Evolutionary conservation across 2,113 vertebrate species (phyloP), one percentile per base, ranked within the genome.

Genomic region (Pristiophorus japonicus): DNA sequence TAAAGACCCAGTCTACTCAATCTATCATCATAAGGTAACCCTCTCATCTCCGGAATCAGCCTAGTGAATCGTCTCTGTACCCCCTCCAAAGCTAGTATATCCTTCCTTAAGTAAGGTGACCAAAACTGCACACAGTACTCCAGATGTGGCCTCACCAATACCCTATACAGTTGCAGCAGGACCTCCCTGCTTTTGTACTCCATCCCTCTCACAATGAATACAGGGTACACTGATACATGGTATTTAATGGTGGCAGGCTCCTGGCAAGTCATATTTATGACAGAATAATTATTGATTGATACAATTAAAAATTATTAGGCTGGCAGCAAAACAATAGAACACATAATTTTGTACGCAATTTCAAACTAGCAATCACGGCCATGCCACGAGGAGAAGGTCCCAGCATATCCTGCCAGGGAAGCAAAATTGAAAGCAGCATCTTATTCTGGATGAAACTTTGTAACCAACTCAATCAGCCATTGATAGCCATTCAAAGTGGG

Each of bases 241-340:
- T 7, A 93, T 42, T 65, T 65, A 45, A 66, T 88, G 66, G 51
- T 18, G 6, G n/a, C 63, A 66, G 42, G 34, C 38, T 45, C n/a
- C 1, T 66, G 51, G 38, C 85, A 59, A n/a, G 51, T 34, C 87
- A n/a, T 59, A 59, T 14, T 90, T 59, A 16, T 90, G 87, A 55
- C 30, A 90, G 87, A 59, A 18, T 12, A 59, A 81, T 5, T n/a
- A 96, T 70, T 93, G 88, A 95, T 0, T 45, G 84, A 27, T 73
- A 22, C 96, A 96, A 95, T 96, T 16, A 11, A 96, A 67, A 96
- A 63, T 90, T 96, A 65, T 38, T 96, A 95, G 38, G 73, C 81
- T 96, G 96, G 96, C 96, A 96, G 96, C 94, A 55, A 95, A 0
- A 94, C 96, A 78, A 95, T 96, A n/a, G 51, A n/a, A n/a, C 87